phyloP scores from a whole-genome alignment of 2,113 vertebrate species.

The Colaptes auratus region DNA sequence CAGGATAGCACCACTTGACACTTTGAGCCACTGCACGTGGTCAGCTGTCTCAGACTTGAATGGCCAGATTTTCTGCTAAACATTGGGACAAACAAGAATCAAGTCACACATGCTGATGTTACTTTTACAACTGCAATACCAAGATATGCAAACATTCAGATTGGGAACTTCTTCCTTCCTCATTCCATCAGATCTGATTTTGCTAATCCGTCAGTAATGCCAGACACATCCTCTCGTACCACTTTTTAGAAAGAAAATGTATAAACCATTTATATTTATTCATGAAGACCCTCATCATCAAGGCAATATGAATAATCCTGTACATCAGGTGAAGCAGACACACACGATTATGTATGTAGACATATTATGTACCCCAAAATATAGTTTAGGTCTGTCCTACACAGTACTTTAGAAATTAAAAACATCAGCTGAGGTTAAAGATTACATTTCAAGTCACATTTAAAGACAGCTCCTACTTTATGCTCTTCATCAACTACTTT shows the following conservation, averaged over 20 bases:
- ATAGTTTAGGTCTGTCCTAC: neutral
- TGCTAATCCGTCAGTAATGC: neutral
- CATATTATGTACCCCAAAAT: neutral
- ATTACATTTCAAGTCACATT: neutral
- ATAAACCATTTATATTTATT: neutral
- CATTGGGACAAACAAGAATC: neutral
- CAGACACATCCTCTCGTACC: neutral
- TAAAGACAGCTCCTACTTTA: neutral
- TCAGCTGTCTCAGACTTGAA: neutral
- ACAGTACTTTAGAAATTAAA: neutral
- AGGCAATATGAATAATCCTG: neutral
- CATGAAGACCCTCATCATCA: neutral
- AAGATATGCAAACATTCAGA: neutral
- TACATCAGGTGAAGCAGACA: neutral
- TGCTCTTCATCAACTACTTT: neutral
- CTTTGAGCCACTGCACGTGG: neutral
- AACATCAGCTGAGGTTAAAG: neutral
- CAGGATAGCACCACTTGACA: neutral
- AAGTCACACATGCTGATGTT: fast-evolving
- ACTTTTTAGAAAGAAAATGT: neutral
- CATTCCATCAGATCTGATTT: neutral
- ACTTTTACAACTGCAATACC: neutral
- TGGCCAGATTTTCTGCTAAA: neutral
- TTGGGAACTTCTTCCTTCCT: neutral
- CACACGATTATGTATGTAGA: fast-evolving